These are phyloP conservation scores for Esperia sulphurella DNA, from an alignment of 2,888 invertebrate genomes.

Conservation along the genomic window DNA sequence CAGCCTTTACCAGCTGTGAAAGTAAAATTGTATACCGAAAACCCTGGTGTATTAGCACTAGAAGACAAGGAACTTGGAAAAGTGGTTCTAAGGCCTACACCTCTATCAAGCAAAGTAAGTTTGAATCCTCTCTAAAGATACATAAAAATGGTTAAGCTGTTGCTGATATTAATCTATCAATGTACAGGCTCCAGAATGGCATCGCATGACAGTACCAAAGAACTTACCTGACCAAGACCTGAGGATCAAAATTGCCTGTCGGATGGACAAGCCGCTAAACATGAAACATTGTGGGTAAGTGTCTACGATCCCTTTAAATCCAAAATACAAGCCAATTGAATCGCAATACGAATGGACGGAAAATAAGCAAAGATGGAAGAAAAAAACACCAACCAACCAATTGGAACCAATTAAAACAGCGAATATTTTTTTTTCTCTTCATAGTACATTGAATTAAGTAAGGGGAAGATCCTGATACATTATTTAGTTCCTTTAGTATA, in stretches of 20 bases:
- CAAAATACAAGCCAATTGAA: too few relatives aligned
- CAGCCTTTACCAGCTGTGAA: constrained; percentile 98
- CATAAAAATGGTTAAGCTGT: background rate
- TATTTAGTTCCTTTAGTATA: too few relatives aligned
- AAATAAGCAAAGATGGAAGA: too few relatives aligned
- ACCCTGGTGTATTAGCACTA: constrained; percentile 97
- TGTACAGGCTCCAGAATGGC: constrained; percentile 96
- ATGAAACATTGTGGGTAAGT: constrained; percentile 98
- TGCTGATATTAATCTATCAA: background rate
- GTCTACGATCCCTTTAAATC: too few relatives aligned
- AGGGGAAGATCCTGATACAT: too few relatives aligned
- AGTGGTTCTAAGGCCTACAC: constrained; percentile 92
- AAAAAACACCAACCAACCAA: too few relatives aligned
- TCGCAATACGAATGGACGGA: too few relatives aligned
- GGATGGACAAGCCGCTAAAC: constrained; percentile 99
- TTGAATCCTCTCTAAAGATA: background rate
- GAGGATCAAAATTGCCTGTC: constrained; percentile 97
- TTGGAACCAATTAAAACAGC: too few relatives aligned
- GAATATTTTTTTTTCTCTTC: too few relatives aligned
- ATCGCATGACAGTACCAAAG: constrained; percentile 97
- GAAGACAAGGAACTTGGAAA: constrained; percentile 99
- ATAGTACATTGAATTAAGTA: too few relatives aligned
- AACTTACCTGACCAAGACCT: constrained; percentile 97
- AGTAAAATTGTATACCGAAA: constrained; percentile 98
- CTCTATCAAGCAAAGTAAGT: constrained; percentile 89